These are phyloP conservation scores for Epizoanthus scotinus DNA, from an alignment of 92 coral and sea anemone species.

Conservation along the genomic window DNA sequence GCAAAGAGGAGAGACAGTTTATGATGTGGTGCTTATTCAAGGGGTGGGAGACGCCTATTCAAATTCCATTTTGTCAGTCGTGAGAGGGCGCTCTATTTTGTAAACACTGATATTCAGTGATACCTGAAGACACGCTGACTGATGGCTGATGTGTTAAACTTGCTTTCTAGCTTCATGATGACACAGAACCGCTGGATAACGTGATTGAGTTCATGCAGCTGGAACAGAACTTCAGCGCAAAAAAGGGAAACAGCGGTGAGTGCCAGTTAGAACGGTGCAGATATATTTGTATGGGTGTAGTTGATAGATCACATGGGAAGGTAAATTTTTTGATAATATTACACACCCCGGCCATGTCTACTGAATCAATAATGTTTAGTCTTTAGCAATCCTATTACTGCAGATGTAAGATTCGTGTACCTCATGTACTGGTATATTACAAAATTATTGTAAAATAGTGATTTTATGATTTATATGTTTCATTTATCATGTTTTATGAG, in stretches of 20 bases:
- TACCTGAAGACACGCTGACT: no score
- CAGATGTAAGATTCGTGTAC: no score
- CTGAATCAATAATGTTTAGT: no score
- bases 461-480: no score
- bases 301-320: no score
- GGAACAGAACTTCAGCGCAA: constrained; percentile 94
- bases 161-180: constrained; percentile 68
- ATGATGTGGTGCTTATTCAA: background rate
- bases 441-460: no score
- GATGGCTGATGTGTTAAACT: background rate
- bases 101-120: background rate
- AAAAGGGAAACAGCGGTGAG: constrained; percentile 71
- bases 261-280: background rate
- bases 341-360: no score
- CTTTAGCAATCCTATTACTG: no score
- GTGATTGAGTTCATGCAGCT: constrained; percentile 93
- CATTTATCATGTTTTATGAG: no score
- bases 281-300: background rate
- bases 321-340: background rate
- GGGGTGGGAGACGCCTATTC: background rate
- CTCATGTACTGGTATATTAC: no score
- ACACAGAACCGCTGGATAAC: constrained; percentile 84
- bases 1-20: background rate
- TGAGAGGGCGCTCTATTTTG: no score
- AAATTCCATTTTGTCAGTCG: no score